Evolutionary conservation across 2,888 invertebrate species (phyloP), one percentile per base, ranked within the genome.

Genomic region (Thera britannica): DNA sequence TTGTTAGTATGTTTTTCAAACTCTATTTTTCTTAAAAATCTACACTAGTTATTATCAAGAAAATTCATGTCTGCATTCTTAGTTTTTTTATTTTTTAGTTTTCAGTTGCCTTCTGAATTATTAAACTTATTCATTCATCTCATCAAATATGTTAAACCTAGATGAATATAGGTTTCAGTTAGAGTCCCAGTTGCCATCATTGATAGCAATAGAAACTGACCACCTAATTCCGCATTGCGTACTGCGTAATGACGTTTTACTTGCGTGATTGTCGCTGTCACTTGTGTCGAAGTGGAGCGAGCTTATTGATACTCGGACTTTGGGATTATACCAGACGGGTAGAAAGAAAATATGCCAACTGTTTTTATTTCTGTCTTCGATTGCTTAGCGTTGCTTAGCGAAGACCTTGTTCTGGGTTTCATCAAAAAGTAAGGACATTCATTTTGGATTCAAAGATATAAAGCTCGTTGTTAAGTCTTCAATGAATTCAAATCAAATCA

Each of bases 221-320:
- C 68, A 86, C 79, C 79, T 87, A 89, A 85, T 85, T 75, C 63
- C 65, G 54, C 46, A 73, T 63, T 65, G 71, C 81, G 83, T 86
- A 85, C 83, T 84, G 80, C 81, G 82, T 89, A 89, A 89, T 89
- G 87, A 89, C 88, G 81, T 90, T 90, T 88, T 89, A 88, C 86
- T 90, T 86, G 87, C 85, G 82, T 87, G 89, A 89, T 89, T 89
- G 88, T 90, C 84, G 85, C 86, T 83, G 87, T 86, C 88, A 85
- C 78, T 23, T 81, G 80, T 82, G 82, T 83, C 83, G 79, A 83
- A 82, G 81, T 75, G 77, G 75, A 59, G 79, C 74, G 78, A 79
- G 77, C 82, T 82, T 84, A 83, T 83, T 85, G 84, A 83, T 84
- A 82, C 83, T 79, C 78, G 52, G 64, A 62, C 35, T 52, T 7